phyloP scores from a whole-genome alignment of 2,113 vertebrate species.

The Barbus barbus region DNA sequence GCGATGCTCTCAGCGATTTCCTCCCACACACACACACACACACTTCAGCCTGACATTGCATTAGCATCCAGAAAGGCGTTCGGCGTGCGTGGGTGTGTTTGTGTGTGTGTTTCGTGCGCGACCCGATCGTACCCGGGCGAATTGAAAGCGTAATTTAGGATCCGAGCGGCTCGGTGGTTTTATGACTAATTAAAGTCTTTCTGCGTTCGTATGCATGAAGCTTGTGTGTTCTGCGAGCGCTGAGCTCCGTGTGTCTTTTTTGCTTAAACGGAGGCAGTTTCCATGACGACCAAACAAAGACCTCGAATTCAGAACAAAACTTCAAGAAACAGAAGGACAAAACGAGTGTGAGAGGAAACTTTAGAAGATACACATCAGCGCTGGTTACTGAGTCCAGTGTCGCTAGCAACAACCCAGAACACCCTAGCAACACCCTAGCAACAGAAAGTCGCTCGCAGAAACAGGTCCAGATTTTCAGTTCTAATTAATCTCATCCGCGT shows the following conservation, averaged over 20 bases:
- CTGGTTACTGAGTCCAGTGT: not conserved
- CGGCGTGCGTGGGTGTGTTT: constrained; percentile 60
- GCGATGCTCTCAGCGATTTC: constrained; percentile 75
- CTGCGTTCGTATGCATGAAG: not conserved
- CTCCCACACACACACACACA: constrained; percentile 75
- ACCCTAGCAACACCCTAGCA: not conserved
- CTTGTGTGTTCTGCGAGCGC: constrained; percentile 20
- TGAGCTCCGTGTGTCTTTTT: constrained; percentile 44
- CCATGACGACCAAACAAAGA: constrained; percentile 83
- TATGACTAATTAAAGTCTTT: constrained; percentile 39
- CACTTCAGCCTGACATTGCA: constrained; percentile 72
- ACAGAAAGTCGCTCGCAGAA: not conserved
- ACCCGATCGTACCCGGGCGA: constrained; percentile 50
- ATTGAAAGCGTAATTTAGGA: constrained; percentile 44
- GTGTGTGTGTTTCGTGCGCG: constrained; percentile 56
- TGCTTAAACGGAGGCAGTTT: constrained; percentile 72
- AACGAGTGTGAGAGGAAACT: not conserved
- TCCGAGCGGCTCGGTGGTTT: constrained; percentile 9
- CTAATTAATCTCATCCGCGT: not conserved
- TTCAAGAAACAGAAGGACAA: constrained; percentile 31
- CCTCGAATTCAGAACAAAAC: constrained; percentile 73
- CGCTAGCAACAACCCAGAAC: too few species aligned
- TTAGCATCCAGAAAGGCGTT: constrained; percentile 73
- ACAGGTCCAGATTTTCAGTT: not conserved
- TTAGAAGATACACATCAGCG: not conserved